A percentile compares a stretch with the other conserved stretches of the same genome.
These are phyloP conservation scores for Miniopterus natalensis DNA, from an alignment of 2,113 vertebrate species.

Conservation along the genomic window DNA sequence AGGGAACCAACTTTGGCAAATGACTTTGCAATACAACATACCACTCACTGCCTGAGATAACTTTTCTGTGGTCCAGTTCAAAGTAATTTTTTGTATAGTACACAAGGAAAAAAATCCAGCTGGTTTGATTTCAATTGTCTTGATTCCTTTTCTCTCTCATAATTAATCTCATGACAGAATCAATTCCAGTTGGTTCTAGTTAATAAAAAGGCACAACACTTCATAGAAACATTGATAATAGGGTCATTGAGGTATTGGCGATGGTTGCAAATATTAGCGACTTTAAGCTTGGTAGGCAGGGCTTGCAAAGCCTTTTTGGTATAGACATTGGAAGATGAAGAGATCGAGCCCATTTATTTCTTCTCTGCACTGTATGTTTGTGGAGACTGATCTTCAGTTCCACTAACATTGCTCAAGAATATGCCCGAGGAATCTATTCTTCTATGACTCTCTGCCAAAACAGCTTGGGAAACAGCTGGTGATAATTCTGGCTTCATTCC, in stretches of 20 bases:
- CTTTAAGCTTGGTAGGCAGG: not conserved
- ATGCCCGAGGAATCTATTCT: slow-evolving; percentile 63
- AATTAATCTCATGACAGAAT: slow-evolving; percentile 32
- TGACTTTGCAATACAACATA: not conserved
- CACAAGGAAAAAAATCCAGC: not conserved
- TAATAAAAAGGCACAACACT: slow-evolving; percentile 12
- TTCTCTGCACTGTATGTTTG: slow-evolving; percentile 41
- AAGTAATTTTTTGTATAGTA: not conserved
- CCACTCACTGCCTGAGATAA: not conserved
- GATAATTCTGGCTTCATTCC: slow-evolving; percentile 71
- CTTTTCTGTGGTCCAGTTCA: not conserved
- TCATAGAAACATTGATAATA: not conserved
- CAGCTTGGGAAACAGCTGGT: slow-evolving; percentile 80
- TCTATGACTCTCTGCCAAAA: slow-evolving; percentile 68
- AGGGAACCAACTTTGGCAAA: not conserved
- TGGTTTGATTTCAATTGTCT: slow-evolving; percentile 41
- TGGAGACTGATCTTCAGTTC: slow-evolving; percentile 55
- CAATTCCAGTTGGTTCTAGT: slow-evolving; percentile 26
- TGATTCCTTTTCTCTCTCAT: not conserved
- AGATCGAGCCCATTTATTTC: not conserved
- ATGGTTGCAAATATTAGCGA: not conserved
- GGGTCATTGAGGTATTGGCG: not conserved
- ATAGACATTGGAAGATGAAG: not conserved
- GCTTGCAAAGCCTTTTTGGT: not conserved
- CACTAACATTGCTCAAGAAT: slow-evolving; percentile 62